phyloP scores from a whole-genome alignment of 1,140 invertebrate genomes.

The Berghia stephanieae region DNA sequence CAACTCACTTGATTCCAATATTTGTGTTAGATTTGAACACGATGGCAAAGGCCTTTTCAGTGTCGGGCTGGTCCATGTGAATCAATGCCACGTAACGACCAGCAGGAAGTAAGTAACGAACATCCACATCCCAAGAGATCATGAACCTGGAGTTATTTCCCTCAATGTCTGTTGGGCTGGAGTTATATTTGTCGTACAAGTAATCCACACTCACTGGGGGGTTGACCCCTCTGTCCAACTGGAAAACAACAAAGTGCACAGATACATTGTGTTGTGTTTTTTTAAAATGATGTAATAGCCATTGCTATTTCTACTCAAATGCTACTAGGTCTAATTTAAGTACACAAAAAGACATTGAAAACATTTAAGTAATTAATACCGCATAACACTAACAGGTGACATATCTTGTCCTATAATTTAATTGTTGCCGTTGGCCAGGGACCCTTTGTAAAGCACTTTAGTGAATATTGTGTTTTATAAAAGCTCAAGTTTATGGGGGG shows the following conservation, averaged over 20 bases:
- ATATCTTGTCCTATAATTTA: neutral
- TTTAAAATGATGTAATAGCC: neutral
- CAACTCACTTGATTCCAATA: slow-evolving; percentile 33
- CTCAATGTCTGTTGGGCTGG: slow-evolving; percentile 5
- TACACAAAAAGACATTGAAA: neutral
- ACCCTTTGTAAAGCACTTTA: no score
- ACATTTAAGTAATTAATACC: neutral
- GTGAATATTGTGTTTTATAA: no score
- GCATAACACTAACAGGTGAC: neutral
- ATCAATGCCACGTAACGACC: slow-evolving; percentile 32
- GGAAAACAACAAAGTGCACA: neutral
- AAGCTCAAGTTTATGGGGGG: no score
- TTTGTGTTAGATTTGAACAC: slow-evolving; percentile 29
- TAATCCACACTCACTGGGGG: slow-evolving; percentile 26
- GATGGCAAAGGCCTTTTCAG: slow-evolving; percentile 30
- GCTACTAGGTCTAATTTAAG: neutral
- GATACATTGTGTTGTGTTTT: neutral
- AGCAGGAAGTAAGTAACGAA: slow-evolving; percentile 28
- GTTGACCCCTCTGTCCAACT: neutral
- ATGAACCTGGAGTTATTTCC: slow-evolving; percentile 28
- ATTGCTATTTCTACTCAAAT: neutral
- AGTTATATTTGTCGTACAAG: slow-evolving; percentile 34
- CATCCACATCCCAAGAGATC: slow-evolving; percentile 28
- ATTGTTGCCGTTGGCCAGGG: no score
- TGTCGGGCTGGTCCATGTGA: slow-evolving; percentile 32